Percentiles rank a stretch among this genome's conserved stretches.
Conservation (phyloP, 2,888 invertebrate species). For the Hedychridium roseum region DNA sequence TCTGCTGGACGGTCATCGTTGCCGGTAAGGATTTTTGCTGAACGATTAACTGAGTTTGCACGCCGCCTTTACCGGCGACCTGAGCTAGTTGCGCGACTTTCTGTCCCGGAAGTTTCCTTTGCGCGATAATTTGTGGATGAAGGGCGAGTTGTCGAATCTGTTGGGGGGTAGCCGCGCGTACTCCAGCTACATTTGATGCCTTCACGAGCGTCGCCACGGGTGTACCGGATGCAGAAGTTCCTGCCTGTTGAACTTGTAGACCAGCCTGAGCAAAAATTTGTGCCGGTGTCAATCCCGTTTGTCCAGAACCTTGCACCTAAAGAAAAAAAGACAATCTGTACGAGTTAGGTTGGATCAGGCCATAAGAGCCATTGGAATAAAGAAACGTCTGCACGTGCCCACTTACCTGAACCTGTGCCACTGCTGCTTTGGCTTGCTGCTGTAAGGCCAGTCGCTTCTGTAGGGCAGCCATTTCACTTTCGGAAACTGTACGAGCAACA, state of each 20-base stretch:
- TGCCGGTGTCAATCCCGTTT: slow-evolving; percentile 61
- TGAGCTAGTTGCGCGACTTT: slow-evolving; percentile 72
- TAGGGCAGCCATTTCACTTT: slow-evolving; percentile 69
- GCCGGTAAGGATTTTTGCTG: slow-evolving; percentile 71
- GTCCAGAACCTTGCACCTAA: too few species aligned
- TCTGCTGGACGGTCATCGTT: slow-evolving; percentile 77
- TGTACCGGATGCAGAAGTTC: slow-evolving; percentile 63
- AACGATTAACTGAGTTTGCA: slow-evolving; percentile 76
- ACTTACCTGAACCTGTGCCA: slow-evolving; percentile 62
- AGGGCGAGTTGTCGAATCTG: slow-evolving; percentile 74
- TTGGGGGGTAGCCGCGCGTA: slow-evolving; percentile 70
- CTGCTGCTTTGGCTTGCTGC: slow-evolving; percentile 57
- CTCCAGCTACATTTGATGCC: slow-evolving; percentile 64
- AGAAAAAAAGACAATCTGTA: too few species aligned
- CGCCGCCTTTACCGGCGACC: slow-evolving; percentile 63
- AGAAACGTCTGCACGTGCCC: too few species aligned
- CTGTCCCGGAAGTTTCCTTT: slow-evolving; percentile 69
- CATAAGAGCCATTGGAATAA: too few species aligned
- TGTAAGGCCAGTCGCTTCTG: slow-evolving; percentile 66
- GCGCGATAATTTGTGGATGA: slow-evolving; percentile 68
- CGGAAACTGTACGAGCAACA: slow-evolving; percentile 66
- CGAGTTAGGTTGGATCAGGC: too few species aligned
- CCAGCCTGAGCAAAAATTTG: slow-evolving; percentile 70
- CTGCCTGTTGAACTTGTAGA: slow-evolving; percentile 66
- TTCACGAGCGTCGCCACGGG: slow-evolving; percentile 74